phyloP scores from a whole-genome alignment of 2,797 vertebrate species.

The Sebastolobus alascanus region DNA sequence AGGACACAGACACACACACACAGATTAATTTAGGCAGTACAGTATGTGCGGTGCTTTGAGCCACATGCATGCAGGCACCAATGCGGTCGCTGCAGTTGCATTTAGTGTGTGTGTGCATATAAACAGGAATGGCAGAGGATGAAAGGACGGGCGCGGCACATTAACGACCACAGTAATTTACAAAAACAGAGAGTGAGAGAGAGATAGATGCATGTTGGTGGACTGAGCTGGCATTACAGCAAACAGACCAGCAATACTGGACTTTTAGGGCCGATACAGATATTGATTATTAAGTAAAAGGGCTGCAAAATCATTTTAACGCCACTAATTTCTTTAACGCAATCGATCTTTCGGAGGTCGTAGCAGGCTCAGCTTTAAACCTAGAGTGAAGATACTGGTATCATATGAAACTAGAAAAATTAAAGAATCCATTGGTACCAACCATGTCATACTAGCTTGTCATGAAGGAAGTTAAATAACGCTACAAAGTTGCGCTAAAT shows the following conservation, averaged over 20 bases:
- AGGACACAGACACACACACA: slow-evolving; percentile 64
- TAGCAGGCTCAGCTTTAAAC: accelerated
- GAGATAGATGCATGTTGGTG: background rate
- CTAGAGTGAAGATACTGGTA: too few species aligned
- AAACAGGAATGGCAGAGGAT: slow-evolving; percentile 38
- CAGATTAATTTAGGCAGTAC: slow-evolving; percentile 15
- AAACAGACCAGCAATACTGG: background rate
- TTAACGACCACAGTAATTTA: slow-evolving; percentile 44
- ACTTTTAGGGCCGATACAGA: background rate
- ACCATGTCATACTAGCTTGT: too few species aligned
- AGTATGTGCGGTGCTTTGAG: background rate
- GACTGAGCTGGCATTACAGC: background rate
- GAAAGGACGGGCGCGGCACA: slow-evolving; percentile 34
- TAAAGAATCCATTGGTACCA: accelerated
- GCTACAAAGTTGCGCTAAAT: too few species aligned
- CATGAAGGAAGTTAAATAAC: too few species aligned
- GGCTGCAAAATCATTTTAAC: too few species aligned
- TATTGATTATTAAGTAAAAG: background rate
- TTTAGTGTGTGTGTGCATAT: slow-evolving; percentile 7
- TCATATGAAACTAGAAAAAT: too few species aligned
- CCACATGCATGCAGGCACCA: slow-evolving; percentile 31
- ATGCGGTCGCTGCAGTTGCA: slow-evolving; percentile 24
- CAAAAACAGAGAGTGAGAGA: slow-evolving; percentile 25
- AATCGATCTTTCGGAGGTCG: accelerated
- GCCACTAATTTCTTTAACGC: too few species aligned